A percentile compares a stretch with the other conserved stretches of the same genome.
phyloP scores from a whole-genome alignment of 2,888 invertebrate species.

The Bhutanitis thaidina region DNA sequence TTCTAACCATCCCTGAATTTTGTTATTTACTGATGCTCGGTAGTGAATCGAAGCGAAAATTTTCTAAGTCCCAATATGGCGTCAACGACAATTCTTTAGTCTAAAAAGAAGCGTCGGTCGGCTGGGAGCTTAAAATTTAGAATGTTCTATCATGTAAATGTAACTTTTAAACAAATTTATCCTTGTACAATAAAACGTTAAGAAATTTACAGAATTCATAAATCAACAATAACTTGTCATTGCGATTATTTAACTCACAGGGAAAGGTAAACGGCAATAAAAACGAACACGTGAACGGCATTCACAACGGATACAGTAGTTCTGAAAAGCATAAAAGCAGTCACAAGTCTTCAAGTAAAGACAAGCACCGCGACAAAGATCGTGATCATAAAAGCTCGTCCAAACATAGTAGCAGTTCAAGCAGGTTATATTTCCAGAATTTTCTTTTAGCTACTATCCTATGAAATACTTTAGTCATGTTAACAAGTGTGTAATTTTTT shows the following conservation, averaged over 20 bases:
- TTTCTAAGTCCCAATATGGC: constrained; percentile 93
- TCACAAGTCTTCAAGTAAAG: constrained; percentile 84
- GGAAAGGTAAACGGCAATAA: constrained; percentile 77
- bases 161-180: not conserved
- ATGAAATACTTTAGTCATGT: not conserved
- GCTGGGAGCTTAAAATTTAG: constrained; percentile 25
- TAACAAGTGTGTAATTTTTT: constrained; percentile 21
- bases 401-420: constrained; percentile 71
- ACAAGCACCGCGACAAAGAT: constrained; percentile 85
- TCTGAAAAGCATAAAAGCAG: constrained; percentile 79
- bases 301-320: constrained; percentile 87
- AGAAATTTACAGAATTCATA: constrained; percentile 8
- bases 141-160: not conserved
- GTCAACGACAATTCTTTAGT: constrained; percentile 85
- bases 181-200: not conserved
- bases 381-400: constrained; percentile 79
- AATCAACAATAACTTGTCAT: constrained; percentile 1
- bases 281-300: constrained; percentile 86
- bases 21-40: constrained; percentile 74
- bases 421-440: constrained; percentile 71
- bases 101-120: constrained; percentile 64
- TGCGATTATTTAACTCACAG: constrained; percentile 41
- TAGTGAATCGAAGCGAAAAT: constrained; percentile 69
- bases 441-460: constrained; percentile 31
- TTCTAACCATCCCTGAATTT: constrained; percentile 25